These are phyloP conservation scores for Neodiprion virginianus DNA, from an alignment of 1,140 invertebrate genomes.

Conservation along the genomic window DNA sequence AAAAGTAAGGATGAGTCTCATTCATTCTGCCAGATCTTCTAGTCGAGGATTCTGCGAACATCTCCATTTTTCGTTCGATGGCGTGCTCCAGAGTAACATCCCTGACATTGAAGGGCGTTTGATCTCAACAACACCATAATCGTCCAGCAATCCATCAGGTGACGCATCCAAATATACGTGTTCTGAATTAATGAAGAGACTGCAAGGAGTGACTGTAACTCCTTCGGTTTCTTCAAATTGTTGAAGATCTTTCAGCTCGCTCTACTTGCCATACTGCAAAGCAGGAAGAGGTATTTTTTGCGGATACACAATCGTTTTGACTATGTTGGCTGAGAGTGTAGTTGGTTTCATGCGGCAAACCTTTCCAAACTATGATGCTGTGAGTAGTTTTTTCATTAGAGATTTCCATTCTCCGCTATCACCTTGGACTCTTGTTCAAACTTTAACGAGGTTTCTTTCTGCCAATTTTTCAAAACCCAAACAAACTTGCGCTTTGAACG, in stretches of 20 bases:
- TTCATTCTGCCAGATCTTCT: slow-evolving; percentile 37
- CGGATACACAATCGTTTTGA: slow-evolving; percentile 37
- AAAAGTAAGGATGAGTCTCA: slow-evolving; percentile 48
- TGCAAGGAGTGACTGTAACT: slow-evolving; percentile 40
- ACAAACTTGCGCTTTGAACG: neutral
- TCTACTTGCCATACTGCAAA: slow-evolving; percentile 38
- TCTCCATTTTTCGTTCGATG: slow-evolving; percentile 25
- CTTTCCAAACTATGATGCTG: slow-evolving; percentile 50
- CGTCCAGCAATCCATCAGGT: slow-evolving; percentile 52
- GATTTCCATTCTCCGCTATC: slow-evolving; percentile 38
- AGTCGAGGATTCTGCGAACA: slow-evolving; percentile 27
- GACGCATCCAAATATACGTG: slow-evolving; percentile 44
- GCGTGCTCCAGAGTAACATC: slow-evolving; percentile 29
- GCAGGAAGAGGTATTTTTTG: slow-evolving; percentile 26
- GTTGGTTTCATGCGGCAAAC: slow-evolving; percentile 36
- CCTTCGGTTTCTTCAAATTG: slow-evolving; percentile 30
- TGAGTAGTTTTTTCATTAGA: slow-evolving; percentile 39
- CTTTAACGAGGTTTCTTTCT: slow-evolving; percentile 31
- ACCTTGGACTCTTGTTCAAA: slow-evolving; percentile 37
- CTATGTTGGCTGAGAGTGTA: slow-evolving; percentile 32
- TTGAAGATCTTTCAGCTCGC: slow-evolving; percentile 41
- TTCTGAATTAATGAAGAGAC: slow-evolving; percentile 49
- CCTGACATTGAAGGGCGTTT: slow-evolving; percentile 45
- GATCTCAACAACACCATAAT: slow-evolving; percentile 46
- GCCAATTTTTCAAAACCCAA: slow-evolving; percentile 19